Conservation (phyloP, 2,797 vertebrate genomes). For the Poeciliopsis infans region DNA sequence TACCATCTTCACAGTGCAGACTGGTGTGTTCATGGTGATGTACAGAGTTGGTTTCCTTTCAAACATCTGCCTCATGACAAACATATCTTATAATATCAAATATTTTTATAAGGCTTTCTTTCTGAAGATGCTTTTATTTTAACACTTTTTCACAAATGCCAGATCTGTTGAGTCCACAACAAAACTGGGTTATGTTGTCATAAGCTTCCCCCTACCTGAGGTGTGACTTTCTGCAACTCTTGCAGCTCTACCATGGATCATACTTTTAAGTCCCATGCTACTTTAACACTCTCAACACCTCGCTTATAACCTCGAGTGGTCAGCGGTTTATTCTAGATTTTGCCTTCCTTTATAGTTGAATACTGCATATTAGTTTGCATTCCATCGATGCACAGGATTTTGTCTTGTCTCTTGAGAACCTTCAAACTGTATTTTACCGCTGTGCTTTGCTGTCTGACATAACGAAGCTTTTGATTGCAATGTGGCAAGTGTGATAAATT, state of each 20-base stretch:
- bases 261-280: background rate
- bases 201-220: background rate
- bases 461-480: background rate
- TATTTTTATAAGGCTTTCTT: background rate
- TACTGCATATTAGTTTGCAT: background rate
- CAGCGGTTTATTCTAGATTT: background rate
- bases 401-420: background rate
- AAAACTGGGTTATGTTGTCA: background rate
- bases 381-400: background rate
- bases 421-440: background rate
- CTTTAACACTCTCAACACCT: background rate
- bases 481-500: background rate
- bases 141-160: background rate
- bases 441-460: background rate
- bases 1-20: background rate
- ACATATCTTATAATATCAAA: background rate
- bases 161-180: background rate
- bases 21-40: background rate
- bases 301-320: background rate
- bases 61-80: background rate
- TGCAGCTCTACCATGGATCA: background rate
- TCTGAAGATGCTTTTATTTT: background rate
- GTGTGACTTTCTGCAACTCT: background rate
- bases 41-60: background rate
- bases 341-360: background rate